Evolutionary conservation across 2,113 vertebrate species (phyloP).

Genomic region (Vombatus ursinus): DNA sequence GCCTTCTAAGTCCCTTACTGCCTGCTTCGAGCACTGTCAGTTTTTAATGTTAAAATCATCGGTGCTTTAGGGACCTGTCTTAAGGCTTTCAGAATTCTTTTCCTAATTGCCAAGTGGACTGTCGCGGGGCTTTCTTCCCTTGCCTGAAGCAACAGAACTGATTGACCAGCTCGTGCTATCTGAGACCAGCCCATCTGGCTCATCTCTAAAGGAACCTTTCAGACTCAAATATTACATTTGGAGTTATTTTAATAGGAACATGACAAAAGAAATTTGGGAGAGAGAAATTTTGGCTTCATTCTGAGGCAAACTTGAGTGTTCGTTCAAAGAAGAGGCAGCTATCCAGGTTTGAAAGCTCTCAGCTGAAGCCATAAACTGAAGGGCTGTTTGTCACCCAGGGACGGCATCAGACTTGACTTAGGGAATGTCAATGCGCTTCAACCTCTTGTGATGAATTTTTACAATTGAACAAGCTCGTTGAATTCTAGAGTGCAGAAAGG

Average conservation of each 20-base stretch:
- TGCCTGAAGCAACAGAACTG: constrained; percentile 25
- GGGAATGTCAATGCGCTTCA: constrained; percentile 19
- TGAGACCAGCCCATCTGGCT: constrained; percentile 29
- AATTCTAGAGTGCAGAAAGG: not conserved
- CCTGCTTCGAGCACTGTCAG: not conserved
- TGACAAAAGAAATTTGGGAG: constrained; percentile 35
- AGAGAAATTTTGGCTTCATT: not conserved
- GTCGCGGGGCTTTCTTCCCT: constrained; percentile 12
- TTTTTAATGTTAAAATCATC: not conserved
- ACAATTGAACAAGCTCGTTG: not conserved
- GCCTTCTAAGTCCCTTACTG: constrained; percentile 13
- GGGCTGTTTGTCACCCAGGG: not conserved
- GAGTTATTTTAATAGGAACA: constrained; percentile 32
- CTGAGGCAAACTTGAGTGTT: not conserved
- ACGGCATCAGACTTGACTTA: not conserved
- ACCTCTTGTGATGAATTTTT: not conserved
- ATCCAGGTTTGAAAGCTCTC: not conserved
- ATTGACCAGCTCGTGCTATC: not conserved
- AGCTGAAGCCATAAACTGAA: not conserved
- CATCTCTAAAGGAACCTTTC: not conserved
- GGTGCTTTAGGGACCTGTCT: not conserved
- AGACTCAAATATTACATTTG: constrained; percentile 21
- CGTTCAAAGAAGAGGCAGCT: not conserved
- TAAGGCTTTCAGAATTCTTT: constrained; percentile 11
- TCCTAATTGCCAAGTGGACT: constrained; percentile 2